Conservation (phyloP, 2,113 vertebrate genomes). For the Semnornis frantzii region DNA sequence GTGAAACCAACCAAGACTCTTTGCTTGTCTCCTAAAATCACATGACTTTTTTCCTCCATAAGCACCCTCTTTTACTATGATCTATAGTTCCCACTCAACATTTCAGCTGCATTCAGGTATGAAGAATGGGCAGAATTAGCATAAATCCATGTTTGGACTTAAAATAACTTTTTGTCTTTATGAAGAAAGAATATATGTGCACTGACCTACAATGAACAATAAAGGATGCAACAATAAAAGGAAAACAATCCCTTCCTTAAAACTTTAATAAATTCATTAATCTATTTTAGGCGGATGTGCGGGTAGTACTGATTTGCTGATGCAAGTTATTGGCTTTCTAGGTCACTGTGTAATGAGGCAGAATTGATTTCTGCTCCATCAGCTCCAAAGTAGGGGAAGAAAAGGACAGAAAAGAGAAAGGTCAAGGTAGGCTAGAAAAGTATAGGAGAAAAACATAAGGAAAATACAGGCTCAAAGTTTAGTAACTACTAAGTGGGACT, state of each 20-base stretch:
- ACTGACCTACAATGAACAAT: constrained; percentile 7
- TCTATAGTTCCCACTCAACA: neutral
- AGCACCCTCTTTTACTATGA: neutral
- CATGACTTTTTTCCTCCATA: neutral
- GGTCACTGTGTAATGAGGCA: constrained; percentile 51
- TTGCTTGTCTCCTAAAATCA: neutral
- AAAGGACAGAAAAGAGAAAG: constrained; percentile 31
- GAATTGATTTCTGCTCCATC: constrained; percentile 24
- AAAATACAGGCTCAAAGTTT: neutral
- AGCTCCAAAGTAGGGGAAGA: neutral
- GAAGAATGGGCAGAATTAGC: neutral
- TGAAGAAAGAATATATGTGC: neutral
- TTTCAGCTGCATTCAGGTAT: neutral
- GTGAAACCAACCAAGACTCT: neutral
- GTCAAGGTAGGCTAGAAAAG: neutral
- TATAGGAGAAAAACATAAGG: neutral
- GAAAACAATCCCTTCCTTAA: constrained; percentile 1
- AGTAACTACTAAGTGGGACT: neutral
- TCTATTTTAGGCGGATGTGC: constrained; percentile 6
- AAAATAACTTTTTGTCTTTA: neutral
- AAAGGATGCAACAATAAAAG: neutral
- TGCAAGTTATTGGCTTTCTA: constrained; percentile 32
- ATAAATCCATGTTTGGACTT: neutral
- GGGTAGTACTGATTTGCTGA: constrained; percentile 54
- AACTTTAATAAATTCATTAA: constrained; percentile 40